Base-by-base conservation (phyloP, 2,113 vertebrate genomes). In the Barbus barbus region DNA sequence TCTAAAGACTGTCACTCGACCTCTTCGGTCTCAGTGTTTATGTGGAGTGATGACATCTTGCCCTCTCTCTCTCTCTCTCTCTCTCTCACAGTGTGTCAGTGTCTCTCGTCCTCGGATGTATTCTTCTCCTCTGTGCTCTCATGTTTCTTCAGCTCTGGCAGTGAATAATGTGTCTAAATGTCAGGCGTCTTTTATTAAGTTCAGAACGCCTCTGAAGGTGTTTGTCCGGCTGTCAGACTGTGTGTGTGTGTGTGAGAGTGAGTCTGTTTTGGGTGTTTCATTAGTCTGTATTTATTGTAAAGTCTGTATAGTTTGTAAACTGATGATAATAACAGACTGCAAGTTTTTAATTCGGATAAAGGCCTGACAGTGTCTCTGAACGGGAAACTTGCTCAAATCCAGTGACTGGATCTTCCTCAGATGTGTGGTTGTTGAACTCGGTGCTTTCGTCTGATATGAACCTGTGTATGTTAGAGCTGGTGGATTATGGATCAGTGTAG, bases 181-280 rank as follows among this genome's bases (percentile, higher is more conserved):
- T 73, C 71, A 46, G 71, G 11, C 5, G 13, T 73, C 71, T 41
- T 46, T 73, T 26, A 46, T 73, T 26, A 46, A 73, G 36, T 46
- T 73, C 38, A 73, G 41, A 73, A n/a, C n/a, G 38, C 11, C 71
- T 73, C 69, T 44, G 69, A 72, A 24, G 71, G 71, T 73, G 36
- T 41, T 26, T 44, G 38, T 46, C n/a, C 1, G 36, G 33, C 67
- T 71, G 67, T 71, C 67, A 71, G 67, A 38, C 3, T 18, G 31
- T 20, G 31, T 41, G 31, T 38, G 67, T 71, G 18, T 69, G 67
- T 69, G 65, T 71, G 31, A 41, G 36, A 2, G 38, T 44, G 41
- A 12, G 41, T 44, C 9, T 24, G 38, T 65, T n/a, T 65, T 65
- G 28, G 28, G 28, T 73, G 71, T 46, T 9, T 73, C 6, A 3